Evolutionary conservation across 2,888 invertebrate species (phyloP), one percentile per base, ranked within the genome.

Genomic region (Drosophila birchii): DNA sequence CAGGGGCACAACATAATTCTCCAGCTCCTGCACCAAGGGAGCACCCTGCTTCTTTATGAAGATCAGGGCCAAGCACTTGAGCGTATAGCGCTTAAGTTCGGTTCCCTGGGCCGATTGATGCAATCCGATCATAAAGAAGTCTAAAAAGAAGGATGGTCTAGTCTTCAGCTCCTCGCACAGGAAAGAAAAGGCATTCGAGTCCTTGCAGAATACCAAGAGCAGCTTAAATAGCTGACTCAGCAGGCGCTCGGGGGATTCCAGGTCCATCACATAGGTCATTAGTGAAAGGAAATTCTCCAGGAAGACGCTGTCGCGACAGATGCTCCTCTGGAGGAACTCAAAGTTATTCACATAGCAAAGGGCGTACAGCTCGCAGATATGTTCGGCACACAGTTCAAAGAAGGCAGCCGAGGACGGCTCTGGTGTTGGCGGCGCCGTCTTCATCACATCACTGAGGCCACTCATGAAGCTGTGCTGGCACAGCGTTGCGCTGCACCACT

Each of bases 351-450:
- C 41, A 61, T 90, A 81, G 54, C 88, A 91, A n/a, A 88, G 43
- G 0, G 86, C 73, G 51, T 92, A 90, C 3, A 92, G 74, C 38
- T 86, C 86, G 58, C 90, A 92, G 43, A 93, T 90, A 32, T 91
- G 89, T 0, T 77, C 85, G 4, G 47, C 66, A 23, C 90, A 79
- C 81, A 92, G 89, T 16, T 80, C 71, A 2, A 82, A 23, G 36
- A 81, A 87, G 1, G 60, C 51, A 0, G 2, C 4, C 6, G 29
- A 16, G 0, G 9, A 7, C 12, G n/a, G 4, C 12, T 43, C 14
- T 0, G 41, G 53, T 0, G 26, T 6, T 0, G 73, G 74, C 0
- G 73, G 61, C 0, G 73, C 62, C 9, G 61, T 45, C 55, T 90
- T 89, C 5, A 92, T 16, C 5, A 92, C 71, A 69, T 88, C 90